Conservation (phyloP, 1,140 invertebrate genomes). For the Pogonognathellus flavescens region DNA sequence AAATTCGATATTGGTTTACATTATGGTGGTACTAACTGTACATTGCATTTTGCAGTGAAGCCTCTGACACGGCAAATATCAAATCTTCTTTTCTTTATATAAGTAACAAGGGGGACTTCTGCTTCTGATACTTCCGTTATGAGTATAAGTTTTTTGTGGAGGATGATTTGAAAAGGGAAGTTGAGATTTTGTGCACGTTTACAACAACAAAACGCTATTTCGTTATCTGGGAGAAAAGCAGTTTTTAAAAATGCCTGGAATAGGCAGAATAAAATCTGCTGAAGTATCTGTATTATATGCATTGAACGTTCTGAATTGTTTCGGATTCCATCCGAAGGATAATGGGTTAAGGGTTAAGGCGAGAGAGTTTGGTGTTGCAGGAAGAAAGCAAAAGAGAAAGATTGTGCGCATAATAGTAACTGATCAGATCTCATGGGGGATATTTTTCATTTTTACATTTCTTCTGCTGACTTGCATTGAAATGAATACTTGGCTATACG, state of each 20-base stretch:
- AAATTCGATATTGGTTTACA: too few species aligned
- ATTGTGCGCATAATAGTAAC: conserved; percentile 42
- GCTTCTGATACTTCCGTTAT: too few species aligned
- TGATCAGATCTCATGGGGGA: conserved; percentile 42
- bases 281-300: neutral
- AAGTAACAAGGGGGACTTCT: too few species aligned
- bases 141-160: too few species aligned
- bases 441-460: conserved; percentile 46
- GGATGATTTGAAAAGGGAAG: neutral
- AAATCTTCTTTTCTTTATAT: too few species aligned
- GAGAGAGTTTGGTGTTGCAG: neutral
- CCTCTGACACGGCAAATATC: too few species aligned
- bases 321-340: neutral
- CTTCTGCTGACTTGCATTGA: conserved; percentile 8
- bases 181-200: conserved; percentile 23
- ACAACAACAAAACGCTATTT: neutral
- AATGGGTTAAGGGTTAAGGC: conserved; percentile 17
- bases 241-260: neutral
- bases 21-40: too few species aligned
- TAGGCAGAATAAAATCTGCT: neutral
- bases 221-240: neutral
- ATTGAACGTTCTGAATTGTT: neutral
- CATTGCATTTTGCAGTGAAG: too few species aligned
- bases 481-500: conserved; percentile 3
- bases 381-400: conserved; percentile 27